Evolutionary conservation across 2,888 invertebrate species (phyloP).

Genomic region (Drosophila barbarae): DNA sequence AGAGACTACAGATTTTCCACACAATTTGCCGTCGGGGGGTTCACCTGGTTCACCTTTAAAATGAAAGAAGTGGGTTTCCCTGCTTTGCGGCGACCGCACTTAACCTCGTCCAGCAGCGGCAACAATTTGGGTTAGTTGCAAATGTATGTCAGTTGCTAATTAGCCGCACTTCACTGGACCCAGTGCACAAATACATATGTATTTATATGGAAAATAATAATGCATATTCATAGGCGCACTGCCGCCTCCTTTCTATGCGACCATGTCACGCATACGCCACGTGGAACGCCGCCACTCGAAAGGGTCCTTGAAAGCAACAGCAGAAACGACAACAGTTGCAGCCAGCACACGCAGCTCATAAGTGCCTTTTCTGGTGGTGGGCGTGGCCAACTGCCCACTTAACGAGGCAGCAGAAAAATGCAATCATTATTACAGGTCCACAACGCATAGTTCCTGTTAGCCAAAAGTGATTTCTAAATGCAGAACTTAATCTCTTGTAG

Average conservation of each 20-base stretch:
- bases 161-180: conserved; percentile 49
- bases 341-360: conserved; percentile 17
- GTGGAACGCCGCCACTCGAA: conserved; percentile 50
- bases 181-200: conserved; percentile 2
- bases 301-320: conserved; percentile 55
- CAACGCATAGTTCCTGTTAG: background rate
- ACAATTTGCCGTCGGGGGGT: conserved; percentile 43
- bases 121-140: conserved; percentile 41
- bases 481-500: background rate
- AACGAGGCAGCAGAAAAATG: conserved; percentile 21
- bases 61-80: conserved; percentile 9
- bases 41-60: conserved; percentile 9
- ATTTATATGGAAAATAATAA: conserved; percentile 49
- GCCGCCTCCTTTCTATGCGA: conserved; percentile 38
- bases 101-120: conserved; percentile 34
- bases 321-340: conserved; percentile 14
- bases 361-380: conserved; percentile 22
- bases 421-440: conserved; percentile 5
- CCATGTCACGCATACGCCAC: conserved; percentile 62
- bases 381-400: conserved; percentile 33
- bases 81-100: conserved; percentile 21
- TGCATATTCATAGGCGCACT: conserved; percentile 58
- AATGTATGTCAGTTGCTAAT: conserved; percentile 66
- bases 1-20: conserved; percentile 48
- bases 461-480: conserved; percentile 24